Percentiles rank a stretch among this genome's conserved stretches.
Conservation (phyloP, 2,888 invertebrate species). For the Digitonthophagus gazella region DNA sequence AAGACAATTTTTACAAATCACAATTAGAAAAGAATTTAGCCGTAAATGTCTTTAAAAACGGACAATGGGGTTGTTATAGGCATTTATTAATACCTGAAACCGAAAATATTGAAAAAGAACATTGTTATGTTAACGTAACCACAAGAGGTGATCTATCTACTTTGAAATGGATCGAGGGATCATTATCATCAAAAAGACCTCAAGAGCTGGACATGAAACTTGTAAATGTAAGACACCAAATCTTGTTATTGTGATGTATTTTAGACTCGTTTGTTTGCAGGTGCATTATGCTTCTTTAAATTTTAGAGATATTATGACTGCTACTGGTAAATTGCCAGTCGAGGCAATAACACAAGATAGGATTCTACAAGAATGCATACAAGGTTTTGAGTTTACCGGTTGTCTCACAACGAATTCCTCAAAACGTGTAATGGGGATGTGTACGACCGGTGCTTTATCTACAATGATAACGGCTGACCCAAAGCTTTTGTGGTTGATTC, state of each 20-base stretch:
- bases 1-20: too few species aligned
- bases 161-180: slow-evolving; percentile 75
- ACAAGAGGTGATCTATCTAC: slow-evolving; percentile 82
- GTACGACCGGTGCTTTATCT: slow-evolving; percentile 59
- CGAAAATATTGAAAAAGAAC: slow-evolving; percentile 53
- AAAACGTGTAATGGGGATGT: slow-evolving; percentile 69
- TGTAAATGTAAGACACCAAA: too few species aligned
- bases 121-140: too few species aligned
- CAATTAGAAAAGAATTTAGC: too few species aligned
- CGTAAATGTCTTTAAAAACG: too few species aligned
- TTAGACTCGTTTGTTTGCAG: too few species aligned
- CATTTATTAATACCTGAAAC: slow-evolving; percentile 23
- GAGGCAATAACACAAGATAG: slow-evolving; percentile 73
- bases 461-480: slow-evolving; percentile 60
- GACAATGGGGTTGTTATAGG: too few species aligned
- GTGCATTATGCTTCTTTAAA: slow-evolving; percentile 80
- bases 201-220: too few species aligned
- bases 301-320: slow-evolving; percentile 93
- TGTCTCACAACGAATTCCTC: too few species aligned
- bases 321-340: slow-evolving; percentile 82
- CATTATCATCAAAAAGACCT: too few species aligned
- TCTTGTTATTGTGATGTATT: too few species aligned
- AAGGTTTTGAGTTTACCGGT: slow-evolving; percentile 72
- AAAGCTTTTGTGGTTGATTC: slow-evolving; percentile 62
- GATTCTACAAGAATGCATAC: slow-evolving; percentile 63